Evolutionary conservation across 2,888 invertebrate species (phyloP).

Genomic region (Cataglyphis rosenhaueri): DNA sequence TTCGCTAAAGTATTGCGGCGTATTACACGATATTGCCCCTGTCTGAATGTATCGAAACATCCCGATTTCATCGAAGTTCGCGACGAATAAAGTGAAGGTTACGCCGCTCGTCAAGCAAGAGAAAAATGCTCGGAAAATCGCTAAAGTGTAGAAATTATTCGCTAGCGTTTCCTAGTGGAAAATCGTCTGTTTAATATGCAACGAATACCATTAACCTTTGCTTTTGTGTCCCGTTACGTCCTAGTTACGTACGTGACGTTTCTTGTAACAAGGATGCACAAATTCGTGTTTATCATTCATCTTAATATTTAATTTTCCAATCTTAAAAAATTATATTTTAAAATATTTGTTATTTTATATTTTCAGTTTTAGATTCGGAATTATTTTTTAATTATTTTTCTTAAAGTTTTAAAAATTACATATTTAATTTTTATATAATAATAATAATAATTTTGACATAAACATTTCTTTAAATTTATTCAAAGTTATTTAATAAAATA

Average conservation of each 20-base stretch:
- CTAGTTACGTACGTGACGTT: background rate
- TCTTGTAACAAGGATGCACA: background rate
- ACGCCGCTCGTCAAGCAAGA: slow-evolving; percentile 38
- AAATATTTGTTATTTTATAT: background rate
- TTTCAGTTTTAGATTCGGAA: background rate
- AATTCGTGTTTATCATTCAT: slow-evolving; percentile 2
- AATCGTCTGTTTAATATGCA: slow-evolving; percentile 49
- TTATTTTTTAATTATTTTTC: slow-evolving; percentile 12
- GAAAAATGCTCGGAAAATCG: slow-evolving; percentile 50
- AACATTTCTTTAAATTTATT: background rate
- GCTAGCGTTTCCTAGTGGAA: slow-evolving; percentile 24
- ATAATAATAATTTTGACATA: no score
- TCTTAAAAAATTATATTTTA: background rate
- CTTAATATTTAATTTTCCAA: background rate
- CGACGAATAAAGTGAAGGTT: slow-evolving; percentile 30
- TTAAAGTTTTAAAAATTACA: background rate
- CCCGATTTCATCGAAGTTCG: slow-evolving; percentile 22
- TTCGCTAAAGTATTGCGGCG: slow-evolving; percentile 65
- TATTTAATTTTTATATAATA: background rate
- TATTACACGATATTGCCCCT: slow-evolving; percentile 57
- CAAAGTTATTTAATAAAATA: background rate
- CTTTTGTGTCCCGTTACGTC: background rate
- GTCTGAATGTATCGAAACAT: slow-evolving; percentile 56
- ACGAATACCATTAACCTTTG: slow-evolving; percentile 14
- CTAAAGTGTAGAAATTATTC: slow-evolving; percentile 52